Percentiles rank a stretch among this genome's conserved stretches.
Evolutionary conservation across 2,113 vertebrate genomes (phyloP).

Genomic region (Oceanodroma tethys): DNA sequence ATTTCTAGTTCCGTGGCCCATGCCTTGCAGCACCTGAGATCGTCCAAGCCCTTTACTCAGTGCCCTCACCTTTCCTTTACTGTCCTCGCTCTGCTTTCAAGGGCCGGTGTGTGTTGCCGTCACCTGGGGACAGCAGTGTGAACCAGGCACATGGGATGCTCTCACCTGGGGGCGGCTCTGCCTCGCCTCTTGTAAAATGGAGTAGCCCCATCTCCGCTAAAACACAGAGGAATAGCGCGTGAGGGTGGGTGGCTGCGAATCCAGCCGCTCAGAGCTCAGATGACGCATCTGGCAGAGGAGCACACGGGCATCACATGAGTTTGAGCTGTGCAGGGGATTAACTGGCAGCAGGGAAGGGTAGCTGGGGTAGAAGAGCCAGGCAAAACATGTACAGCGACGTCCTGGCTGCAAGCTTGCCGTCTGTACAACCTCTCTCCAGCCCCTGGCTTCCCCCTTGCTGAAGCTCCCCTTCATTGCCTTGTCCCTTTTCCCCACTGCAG

Average conservation of each 20-base stretch:
- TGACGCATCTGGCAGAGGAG: background rate
- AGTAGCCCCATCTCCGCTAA: background rate
- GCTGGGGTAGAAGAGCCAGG: background rate
- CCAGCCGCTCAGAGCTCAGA: background rate
- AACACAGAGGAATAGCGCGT: rapidly evolving
- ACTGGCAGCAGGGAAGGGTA: background rate
- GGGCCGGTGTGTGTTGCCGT: background rate
- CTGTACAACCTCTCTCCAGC: background rate
- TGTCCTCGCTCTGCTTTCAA: background rate
- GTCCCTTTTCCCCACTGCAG: slow-evolving; percentile 10
- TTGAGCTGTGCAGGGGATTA: background rate
- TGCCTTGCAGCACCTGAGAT: background rate
- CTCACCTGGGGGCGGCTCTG: background rate
- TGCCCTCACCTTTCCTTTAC: background rate
- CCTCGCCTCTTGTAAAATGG: background rate
- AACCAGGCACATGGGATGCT: background rate
- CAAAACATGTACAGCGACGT: background rate
- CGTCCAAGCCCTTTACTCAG: background rate
- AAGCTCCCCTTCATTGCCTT: background rate
- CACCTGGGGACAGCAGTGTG: rapidly evolving
- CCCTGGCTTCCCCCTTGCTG: background rate
- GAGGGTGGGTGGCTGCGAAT: background rate
- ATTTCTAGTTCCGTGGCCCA: background rate
- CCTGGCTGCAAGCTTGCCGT: background rate
- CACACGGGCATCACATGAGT: rapidly evolving